Conservation (phyloP, 2,113 vertebrate species). For the Acanthochromis polyacanthus region DNA sequence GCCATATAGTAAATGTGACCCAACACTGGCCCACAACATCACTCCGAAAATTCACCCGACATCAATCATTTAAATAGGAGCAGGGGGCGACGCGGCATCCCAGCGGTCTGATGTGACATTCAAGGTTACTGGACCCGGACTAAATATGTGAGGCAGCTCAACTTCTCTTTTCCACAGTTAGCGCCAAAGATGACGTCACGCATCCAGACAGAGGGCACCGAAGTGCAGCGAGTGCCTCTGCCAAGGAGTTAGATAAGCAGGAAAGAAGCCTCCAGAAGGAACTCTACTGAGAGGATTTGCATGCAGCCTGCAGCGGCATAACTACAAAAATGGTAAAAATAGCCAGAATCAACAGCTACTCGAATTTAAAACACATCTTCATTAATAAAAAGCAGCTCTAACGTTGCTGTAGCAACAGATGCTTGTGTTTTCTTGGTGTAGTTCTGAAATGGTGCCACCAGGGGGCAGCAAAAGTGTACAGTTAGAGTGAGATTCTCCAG, state of each 20-base stretch:
- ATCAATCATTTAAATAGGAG: slow-evolving; percentile 69
- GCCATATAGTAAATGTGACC: slow-evolving; percentile 47
- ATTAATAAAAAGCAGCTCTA: slow-evolving; percentile 14
- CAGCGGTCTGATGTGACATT: slow-evolving; percentile 35
- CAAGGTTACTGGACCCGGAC: slow-evolving; percentile 64
- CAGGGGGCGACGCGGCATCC: neutral
- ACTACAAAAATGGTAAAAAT: neutral
- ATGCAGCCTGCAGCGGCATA: too few relatives aligned
- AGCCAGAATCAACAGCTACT: neutral
- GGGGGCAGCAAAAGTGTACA: slow-evolving; percentile 55
- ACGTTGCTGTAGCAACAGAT: slow-evolving; percentile 62
- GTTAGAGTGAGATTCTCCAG: neutral
- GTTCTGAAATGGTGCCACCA: slow-evolving; percentile 49
- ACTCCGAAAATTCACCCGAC: slow-evolving; percentile 43
- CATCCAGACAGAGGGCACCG: slow-evolving; percentile 15
- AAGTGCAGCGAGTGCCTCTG: slow-evolving; percentile 12
- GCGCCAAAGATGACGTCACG: slow-evolving; percentile 69
- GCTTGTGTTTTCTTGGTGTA: slow-evolving; percentile 6
- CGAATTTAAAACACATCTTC: neutral
- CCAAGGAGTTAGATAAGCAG: slow-evolving; percentile 17
- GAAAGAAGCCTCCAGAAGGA: neutral
- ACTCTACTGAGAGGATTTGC: fast-evolving
- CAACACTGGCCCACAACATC: slow-evolving; percentile 32
- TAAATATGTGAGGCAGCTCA: slow-evolving; percentile 66
- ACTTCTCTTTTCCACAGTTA: slow-evolving; percentile 74